These are phyloP conservation scores for Darevskia nairensis DNA, from an alignment of 2,797 vertebrate species.

Conservation along the genomic window DNA sequence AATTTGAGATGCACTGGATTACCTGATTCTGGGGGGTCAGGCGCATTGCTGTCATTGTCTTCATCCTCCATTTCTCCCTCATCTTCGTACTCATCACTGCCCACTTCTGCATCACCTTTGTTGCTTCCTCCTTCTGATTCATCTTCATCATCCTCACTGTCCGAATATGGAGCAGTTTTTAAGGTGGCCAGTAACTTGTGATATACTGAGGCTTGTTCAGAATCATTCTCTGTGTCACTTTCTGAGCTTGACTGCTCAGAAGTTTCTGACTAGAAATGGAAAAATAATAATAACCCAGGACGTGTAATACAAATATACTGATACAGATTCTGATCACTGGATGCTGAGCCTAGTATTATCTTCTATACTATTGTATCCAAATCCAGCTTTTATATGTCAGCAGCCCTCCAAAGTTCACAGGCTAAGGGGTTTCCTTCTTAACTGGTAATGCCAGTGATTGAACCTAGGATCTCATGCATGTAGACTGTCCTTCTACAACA, in stretches of 20 bases:
- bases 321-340: too few relatives aligned
- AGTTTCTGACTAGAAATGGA: slow-evolving; percentile 79
- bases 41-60: slow-evolving; percentile 24
- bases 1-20: neutral
- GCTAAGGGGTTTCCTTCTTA: neutral
- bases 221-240: slow-evolving; percentile 80
- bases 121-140: slow-evolving; percentile 75
- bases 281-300: neutral
- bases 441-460: neutral
- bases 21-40: slow-evolving; percentile 55
- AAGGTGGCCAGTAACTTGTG: slow-evolving; percentile 90
- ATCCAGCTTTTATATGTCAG: neutral
- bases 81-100: slow-evolving; percentile 30
- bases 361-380: neutral
- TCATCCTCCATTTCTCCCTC: slow-evolving; percentile 26
- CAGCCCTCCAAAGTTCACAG: neutral
- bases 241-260: slow-evolving; percentile 81
- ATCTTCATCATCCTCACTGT: slow-evolving; percentile 77
- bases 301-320: neutral
- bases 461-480: neutral
- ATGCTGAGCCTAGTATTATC: neutral
- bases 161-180: slow-evolving; percentile 71
- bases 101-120: slow-evolving; percentile 55
- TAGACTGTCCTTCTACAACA: neutral
- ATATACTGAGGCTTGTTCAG: slow-evolving; percentile 86